Percentiles rank a stretch among this genome's conserved stretches.
Conservation (phyloP, 2,113 vertebrate genomes). For the Coptodon bakossiorum region DNA sequence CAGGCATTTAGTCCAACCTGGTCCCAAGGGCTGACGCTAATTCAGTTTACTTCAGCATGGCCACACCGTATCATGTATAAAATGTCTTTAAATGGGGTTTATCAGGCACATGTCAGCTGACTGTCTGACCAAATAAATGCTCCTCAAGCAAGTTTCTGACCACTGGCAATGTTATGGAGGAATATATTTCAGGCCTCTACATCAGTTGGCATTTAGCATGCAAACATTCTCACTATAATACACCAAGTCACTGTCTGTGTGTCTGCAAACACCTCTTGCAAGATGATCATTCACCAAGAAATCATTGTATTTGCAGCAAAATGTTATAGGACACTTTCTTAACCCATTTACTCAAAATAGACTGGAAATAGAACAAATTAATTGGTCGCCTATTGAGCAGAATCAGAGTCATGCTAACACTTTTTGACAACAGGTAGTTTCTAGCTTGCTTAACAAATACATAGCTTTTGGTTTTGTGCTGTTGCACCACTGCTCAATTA, state of each 20-base stretch:
- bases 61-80: neutral
- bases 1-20: neutral
- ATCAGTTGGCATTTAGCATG: neutral
- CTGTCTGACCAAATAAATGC: neutral
- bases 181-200: neutral
- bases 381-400: neutral
- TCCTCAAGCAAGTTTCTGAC: neutral
- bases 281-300: neutral
- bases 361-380: too few species aligned
- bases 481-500: neutral
- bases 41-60: neutral
- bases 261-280: neutral
- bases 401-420: neutral
- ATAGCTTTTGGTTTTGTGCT: neutral
- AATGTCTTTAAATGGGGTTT: neutral
- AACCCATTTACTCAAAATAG: neutral
- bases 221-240: accelerated
- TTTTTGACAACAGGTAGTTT: neutral
- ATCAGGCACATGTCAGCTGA: neutral
- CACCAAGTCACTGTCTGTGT: neutral
- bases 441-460: neutral
- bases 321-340: neutral
- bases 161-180: neutral
- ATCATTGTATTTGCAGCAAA: neutral
- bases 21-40: neutral